Conservation (phyloP, 2,113 vertebrate species). For the Sphaerodactylus townsendi region DNA sequence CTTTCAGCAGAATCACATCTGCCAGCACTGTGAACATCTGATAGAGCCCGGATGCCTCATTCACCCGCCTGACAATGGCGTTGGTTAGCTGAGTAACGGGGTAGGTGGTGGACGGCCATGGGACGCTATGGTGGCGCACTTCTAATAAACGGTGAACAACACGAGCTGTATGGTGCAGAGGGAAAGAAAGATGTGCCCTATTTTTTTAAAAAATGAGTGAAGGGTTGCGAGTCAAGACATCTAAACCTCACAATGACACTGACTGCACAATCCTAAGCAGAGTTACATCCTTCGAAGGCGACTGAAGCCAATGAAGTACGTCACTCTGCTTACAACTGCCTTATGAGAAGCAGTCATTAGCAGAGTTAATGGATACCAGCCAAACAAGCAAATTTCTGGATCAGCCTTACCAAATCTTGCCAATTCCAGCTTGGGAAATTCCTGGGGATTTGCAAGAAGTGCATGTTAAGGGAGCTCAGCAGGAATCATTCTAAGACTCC, state of each 20-base stretch:
- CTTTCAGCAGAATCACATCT: conserved; percentile 87
- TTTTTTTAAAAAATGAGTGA: not conserved
- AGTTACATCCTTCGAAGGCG: too few relatives aligned
- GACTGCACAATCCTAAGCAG: too few relatives aligned
- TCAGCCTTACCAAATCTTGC: too few relatives aligned
- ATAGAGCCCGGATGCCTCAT: conserved; percentile 93
- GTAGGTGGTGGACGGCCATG: conserved; percentile 81
- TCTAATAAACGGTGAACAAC: conserved; percentile 89
- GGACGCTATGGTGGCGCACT: conserved; percentile 83
- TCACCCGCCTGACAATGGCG: conserved; percentile 86
- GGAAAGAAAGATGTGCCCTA: conserved; percentile 27
- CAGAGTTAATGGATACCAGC: not conserved
- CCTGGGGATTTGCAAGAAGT: too few relatives aligned
- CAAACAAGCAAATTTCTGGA: conserved; percentile 9
- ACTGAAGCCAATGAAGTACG: too few relatives aligned
- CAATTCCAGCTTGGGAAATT: too few relatives aligned
- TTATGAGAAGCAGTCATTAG: not conserved
- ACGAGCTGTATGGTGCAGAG: conserved; percentile 71
- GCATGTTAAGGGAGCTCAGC: too few relatives aligned
- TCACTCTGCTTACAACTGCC: too few relatives aligned
- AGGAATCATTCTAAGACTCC: too few relatives aligned
- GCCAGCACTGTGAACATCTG: conserved; percentile 95
- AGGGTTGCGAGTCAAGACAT: not conserved
- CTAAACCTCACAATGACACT: accelerated
- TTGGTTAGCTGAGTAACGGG: conserved; percentile 84